Evolutionary conservation across 2,113 vertebrate genomes (phyloP).

Genomic region (Platycercus adscitus): DNA sequence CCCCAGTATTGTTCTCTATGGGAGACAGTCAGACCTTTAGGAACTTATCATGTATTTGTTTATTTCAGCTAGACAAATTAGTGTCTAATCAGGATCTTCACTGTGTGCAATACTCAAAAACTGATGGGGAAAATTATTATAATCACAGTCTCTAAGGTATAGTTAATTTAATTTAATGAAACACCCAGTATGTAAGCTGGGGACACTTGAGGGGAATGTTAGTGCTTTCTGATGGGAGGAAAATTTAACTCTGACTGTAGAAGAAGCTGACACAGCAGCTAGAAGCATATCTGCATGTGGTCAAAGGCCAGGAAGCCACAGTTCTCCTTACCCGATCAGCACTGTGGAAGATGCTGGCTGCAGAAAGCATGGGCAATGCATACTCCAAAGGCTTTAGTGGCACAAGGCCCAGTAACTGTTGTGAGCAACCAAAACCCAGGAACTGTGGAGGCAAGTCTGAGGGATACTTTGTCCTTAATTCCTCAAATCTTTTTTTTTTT

Average conservation of each 20-base stretch:
- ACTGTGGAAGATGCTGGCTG: background rate
- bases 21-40: background rate
- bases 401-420: background rate
- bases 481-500: constrained; percentile 27
- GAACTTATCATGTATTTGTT: background rate
- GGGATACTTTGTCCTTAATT: background rate
- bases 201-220: background rate
- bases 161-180: background rate
- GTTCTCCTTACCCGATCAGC: background rate
- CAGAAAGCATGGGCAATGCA: background rate
- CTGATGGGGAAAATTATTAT: background rate
- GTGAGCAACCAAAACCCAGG: background rate
- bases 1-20: background rate
- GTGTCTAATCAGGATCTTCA: background rate
- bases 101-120: background rate
- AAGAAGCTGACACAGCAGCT: background rate
- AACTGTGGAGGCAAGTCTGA: background rate
- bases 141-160: background rate
- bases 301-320: background rate
- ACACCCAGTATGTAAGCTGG: background rate
- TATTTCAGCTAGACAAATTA: background rate
- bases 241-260: background rate
- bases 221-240: background rate
- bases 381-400: background rate
- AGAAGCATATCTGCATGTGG: background rate